Evolutionary conservation across 1,140 invertebrate genomes (phyloP), one percentile per base, ranked within the genome.

Genomic region (Tigriopus japonicus): DNA sequence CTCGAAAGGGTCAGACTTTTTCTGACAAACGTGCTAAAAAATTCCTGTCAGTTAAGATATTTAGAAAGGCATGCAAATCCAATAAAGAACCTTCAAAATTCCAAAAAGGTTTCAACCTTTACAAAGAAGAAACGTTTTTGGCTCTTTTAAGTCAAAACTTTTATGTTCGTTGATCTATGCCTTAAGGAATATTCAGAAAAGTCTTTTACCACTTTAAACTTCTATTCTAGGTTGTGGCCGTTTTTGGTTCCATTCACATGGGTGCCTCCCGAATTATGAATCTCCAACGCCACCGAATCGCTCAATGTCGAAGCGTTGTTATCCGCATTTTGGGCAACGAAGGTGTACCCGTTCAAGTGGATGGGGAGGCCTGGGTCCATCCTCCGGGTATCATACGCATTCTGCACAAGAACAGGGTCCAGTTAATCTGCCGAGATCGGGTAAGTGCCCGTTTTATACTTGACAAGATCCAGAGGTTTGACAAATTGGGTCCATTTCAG

Each of bases 281-380:
- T 71, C 75, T 96, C 13, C 91, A 96, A 69, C 89, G 93, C 74
- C 92, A 97, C 71, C 80, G 93, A 51, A 98, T 98, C 60, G 92
- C 92, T 6, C 93, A 96, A 72, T 96, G 92, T 73, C 83, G 90
- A 63, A 86, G 85, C 35, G 85, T 97, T 1, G 91, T 94, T 71
- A 95, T 96, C 64, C 93, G 90, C 67, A 95, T 96, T 66, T 73
- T 92, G 62, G 91, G 85, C 65, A 74, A 76, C 60, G 60, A 66
- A 23, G 67, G 64, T 17, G 64, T 66, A 2, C 64, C 70, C 82
- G 64, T 66, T 24, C 88, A 95, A 74, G 92, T 96, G 17, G 92
- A 97, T 72, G 92, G 93, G 0, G 93, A 98, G 74, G 91, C 93
- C 10, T 98, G 93, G 93, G 77, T 95, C n/a, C 92, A 97, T 72